Base-by-base conservation (phyloP, 2,113 vertebrate genomes). In the Hypomesus transpacificus region DNA sequence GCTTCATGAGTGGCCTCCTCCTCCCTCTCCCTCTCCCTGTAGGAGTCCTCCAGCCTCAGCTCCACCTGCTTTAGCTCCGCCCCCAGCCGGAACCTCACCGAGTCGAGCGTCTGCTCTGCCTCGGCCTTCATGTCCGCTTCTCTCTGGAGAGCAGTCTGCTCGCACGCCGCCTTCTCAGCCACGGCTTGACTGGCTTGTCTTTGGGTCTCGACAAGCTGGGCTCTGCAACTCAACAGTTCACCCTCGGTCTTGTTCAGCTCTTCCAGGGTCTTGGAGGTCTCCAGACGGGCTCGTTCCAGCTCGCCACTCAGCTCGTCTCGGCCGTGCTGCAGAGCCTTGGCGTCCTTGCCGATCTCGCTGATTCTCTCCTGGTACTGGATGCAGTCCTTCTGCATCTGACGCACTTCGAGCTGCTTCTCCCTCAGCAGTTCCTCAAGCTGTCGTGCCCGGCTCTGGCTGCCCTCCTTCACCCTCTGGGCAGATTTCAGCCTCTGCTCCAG, bases 371-470 rank as follows among this genome's bases (percentile, higher is more conserved):
- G 97, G 87, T 93, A 96, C 71, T 90, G 87, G 77, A 98, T 97
- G 76, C 93, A 94, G 80, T 98, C 95, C 66, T 89, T 96, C 84
- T 98, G 97, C 69, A 99, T 87, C 85, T 99, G 96, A 46, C 91
- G 93, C 3, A 99, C 92, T 77, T 99, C 97, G 79, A 95, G 90
- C 78, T 99, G 97, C 68, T 99, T 99, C 82, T 96, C 95, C 83
- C 93, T 94, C 73, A 99, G 83, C 70, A 99, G 87, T 9, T 99
- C 97, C 78, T 98, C 96, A 54, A 99, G 95, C 86, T 99, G 96
- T 11, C 92, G 92, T 0, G 91, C 76, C 39, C 95, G 87, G 28
- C 84, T 93, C 82, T 94, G 93, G 69, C 83, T 93, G 28, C 90
- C 90, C 66, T 94, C 94, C 70, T 75, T 90, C 22, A 91, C 92